phyloP scores from a whole-genome alignment of 2,888 invertebrate species.

The Acronicta leporina region DNA sequence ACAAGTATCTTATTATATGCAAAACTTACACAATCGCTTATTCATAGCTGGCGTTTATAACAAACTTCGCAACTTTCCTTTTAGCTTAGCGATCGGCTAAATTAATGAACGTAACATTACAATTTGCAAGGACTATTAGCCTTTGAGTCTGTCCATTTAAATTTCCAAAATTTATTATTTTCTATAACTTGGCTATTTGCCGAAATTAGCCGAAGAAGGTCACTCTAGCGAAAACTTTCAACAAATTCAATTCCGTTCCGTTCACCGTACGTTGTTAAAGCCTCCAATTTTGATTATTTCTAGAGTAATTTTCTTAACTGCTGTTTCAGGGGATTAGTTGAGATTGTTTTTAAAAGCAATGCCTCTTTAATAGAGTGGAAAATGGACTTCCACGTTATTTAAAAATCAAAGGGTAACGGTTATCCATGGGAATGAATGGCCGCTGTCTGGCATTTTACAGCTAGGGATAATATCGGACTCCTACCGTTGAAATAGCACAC shows the following conservation, averaged over 20 bases:
- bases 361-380: not conserved
- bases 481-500: not conserved
- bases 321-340: conserved; percentile 2
- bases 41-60: conserved; percentile 11
- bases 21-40: not conserved
- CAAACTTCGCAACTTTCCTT: conserved; percentile 21
- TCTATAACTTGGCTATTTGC: conserved; percentile 36
- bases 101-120: conserved; percentile 39
- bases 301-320: conserved; percentile 2
- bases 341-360: not conserved
- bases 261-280: conserved; percentile 15
- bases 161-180: conserved; percentile 43
- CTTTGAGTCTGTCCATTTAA: conserved; percentile 21
- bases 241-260: conserved; percentile 21
- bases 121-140: conserved; percentile 36
- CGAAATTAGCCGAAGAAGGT: conserved; percentile 34
- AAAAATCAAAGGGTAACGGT: too few species aligned
- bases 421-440: too few species aligned
- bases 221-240: conserved; percentile 25
- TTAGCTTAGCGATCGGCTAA: conserved; percentile 4
- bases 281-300: conserved; percentile 23
- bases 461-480: too few species aligned
- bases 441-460: too few species aligned
- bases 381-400: too few species aligned
- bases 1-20: too few species aligned